Conservation (phyloP, 2,113 vertebrate species). For the Macquaria australasica region DNA sequence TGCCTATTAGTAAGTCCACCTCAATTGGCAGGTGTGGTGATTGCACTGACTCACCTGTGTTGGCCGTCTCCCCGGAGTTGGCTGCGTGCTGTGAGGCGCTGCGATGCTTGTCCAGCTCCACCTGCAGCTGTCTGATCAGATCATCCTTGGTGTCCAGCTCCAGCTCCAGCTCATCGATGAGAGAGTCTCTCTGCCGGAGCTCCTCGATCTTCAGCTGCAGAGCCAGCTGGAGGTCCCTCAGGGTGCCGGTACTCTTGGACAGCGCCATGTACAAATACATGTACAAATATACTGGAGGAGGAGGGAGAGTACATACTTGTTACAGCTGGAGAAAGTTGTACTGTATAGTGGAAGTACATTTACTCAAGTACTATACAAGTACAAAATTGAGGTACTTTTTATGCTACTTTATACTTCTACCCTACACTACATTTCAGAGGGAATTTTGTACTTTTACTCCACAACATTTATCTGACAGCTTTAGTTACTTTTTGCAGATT, state of each 20-base stretch:
- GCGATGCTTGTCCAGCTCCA: slow-evolving; percentile 78
- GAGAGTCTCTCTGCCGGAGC: slow-evolving; percentile 81
- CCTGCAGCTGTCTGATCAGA: slow-evolving; percentile 81
- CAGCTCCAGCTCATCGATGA: slow-evolving; percentile 85
- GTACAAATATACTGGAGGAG: background rate
- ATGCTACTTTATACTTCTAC: too few species aligned
- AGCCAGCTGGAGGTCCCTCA: slow-evolving; percentile 83
- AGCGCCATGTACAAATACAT: slow-evolving; percentile 36
- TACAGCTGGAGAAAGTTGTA: background rate
- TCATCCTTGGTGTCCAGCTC: slow-evolving; percentile 85
- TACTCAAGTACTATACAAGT: background rate
- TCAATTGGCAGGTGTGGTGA: too few species aligned
- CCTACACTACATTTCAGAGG: too few species aligned
- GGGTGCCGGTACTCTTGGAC: slow-evolving; percentile 67
- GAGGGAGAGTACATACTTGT: background rate
- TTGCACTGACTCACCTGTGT: slow-evolving; percentile 44
- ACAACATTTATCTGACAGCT: too few species aligned
- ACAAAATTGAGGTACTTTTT: background rate
- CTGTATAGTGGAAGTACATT: background rate
- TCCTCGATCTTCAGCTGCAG: slow-evolving; percentile 85
- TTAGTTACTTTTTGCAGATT: too few species aligned
- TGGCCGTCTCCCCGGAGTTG: background rate
- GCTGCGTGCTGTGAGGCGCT: background rate
- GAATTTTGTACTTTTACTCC: too few species aligned
- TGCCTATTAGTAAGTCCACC: too few species aligned